Evolutionary conservation across 2,888 invertebrate species (phyloP).

Genomic region (Ferrisia virgata): DNA sequence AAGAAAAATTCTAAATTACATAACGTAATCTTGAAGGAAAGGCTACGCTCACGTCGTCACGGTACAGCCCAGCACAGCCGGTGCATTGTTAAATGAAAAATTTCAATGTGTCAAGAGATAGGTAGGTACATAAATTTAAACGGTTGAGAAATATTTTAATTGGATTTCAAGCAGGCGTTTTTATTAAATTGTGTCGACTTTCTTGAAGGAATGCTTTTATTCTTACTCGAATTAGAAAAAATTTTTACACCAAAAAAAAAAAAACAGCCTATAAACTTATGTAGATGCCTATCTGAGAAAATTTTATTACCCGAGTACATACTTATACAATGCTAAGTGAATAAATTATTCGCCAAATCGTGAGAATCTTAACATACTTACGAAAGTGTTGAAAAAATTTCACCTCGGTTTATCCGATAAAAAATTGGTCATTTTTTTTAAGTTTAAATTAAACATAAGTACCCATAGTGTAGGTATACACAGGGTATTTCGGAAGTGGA

Average conservation of each 20-base stretch:
- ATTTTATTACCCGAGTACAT: background rate
- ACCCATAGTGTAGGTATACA: no score
- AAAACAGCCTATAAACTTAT: background rate
- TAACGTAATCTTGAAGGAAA: background rate
- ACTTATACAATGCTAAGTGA: background rate
- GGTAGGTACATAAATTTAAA: constrained; percentile 6
- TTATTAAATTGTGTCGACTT: background rate
- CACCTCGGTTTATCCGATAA: background rate
- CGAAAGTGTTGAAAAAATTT: background rate
- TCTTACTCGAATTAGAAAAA: background rate
- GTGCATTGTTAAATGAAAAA: background rate
- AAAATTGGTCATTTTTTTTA: background rate
- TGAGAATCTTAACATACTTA: background rate
- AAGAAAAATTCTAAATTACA: background rate
- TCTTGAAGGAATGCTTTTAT: background rate
- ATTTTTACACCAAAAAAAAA: background rate
- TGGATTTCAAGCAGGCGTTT: background rate
- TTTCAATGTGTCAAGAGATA: constrained; percentile 1
- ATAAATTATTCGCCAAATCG: background rate
- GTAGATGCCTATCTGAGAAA: background rate
- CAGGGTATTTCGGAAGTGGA: background rate
- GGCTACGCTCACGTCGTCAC: background rate
- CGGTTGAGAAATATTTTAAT: background rate
- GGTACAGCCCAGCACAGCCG: background rate
- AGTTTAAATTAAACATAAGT: background rate